Evolutionary conservation across 2,888 invertebrate genomes (phyloP).

Genomic region (Euzophera pinguis): DNA sequence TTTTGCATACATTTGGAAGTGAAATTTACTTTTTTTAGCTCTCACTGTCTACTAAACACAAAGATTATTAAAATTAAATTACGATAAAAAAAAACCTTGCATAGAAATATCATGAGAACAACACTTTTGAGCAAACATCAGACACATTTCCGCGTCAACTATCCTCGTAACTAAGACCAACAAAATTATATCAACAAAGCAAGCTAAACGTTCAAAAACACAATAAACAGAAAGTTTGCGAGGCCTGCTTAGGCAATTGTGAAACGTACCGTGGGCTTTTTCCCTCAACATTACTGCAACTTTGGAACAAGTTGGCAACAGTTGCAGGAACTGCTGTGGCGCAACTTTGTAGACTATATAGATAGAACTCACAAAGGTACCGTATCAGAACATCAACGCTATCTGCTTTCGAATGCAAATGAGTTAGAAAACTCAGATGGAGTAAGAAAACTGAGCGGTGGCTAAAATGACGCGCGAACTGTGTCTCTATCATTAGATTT

Average conservation of each 20-base stretch:
- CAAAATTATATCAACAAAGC: slow-evolving; percentile 25
- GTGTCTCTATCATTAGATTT: no score
- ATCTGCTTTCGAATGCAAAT: slow-evolving; percentile 79
- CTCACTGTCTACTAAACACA: no score
- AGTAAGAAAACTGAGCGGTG: slow-evolving; percentile 65
- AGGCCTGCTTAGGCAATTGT: slow-evolving; percentile 75
- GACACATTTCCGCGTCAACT: slow-evolving; percentile 8
- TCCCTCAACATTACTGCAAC: slow-evolving; percentile 74
- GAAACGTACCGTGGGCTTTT: slow-evolving; percentile 76
- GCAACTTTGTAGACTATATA: slow-evolving; percentile 68
- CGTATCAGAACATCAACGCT: slow-evolving; percentile 69
- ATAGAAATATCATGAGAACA: background rate
- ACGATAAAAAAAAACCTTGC: background rate
- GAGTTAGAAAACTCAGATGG: slow-evolving; percentile 74
- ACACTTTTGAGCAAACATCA: background rate
- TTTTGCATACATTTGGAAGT: no score
- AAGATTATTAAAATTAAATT: background rate
- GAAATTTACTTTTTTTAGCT: no score
- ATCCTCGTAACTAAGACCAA: slow-evolving; percentile 9
- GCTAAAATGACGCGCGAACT: slow-evolving; percentile 45
- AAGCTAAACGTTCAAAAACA: slow-evolving; percentile 39
- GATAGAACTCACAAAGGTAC: slow-evolving; percentile 71
- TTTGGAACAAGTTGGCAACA: slow-evolving; percentile 65
- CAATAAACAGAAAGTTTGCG: slow-evolving; percentile 58
- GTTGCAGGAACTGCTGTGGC: slow-evolving; percentile 56